Percentiles rank a stretch among this genome's conserved stretches.
Evolutionary conservation across 2,113 vertebrate genomes (phyloP).

Genomic region (Boleophthalmus pectinirostris): DNA sequence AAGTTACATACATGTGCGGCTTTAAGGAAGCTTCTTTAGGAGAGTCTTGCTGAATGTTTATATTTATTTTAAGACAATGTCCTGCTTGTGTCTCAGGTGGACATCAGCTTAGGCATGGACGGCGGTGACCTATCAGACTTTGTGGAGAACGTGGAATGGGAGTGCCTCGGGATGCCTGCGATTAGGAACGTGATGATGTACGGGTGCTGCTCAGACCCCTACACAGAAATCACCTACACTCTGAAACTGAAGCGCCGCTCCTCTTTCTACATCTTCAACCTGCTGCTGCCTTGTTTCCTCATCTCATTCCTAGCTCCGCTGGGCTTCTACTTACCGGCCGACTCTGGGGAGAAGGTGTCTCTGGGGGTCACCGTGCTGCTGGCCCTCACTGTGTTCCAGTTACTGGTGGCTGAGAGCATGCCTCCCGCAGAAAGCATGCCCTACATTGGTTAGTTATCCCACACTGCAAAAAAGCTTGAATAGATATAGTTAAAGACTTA

Average conservation of each 20-base stretch:
- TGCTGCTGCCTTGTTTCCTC: constrained; percentile 93
- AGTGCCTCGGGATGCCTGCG: constrained; percentile 95
- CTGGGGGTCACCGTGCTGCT: constrained; percentile 94
- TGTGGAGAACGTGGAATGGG: constrained; percentile 97
- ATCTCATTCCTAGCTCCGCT: constrained; percentile 96
- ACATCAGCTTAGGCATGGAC: constrained; percentile 86
- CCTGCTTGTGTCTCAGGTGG: constrained; percentile 61
- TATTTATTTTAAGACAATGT: background rate
- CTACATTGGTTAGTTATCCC: constrained; percentile 84
- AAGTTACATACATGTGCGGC: no score
- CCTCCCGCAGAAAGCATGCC: constrained; percentile 96
- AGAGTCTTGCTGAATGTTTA: background rate
- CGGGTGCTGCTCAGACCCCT: constrained; percentile 96
- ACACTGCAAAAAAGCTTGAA: no score
- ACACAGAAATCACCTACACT: constrained; percentile 95
- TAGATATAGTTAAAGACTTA: no score
- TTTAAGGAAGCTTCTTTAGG: background rate
- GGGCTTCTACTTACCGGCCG: constrained; percentile 95
- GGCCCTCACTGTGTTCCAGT: constrained; percentile 95
- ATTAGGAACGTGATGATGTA: constrained; percentile 92
- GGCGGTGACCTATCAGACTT: constrained; percentile 94
- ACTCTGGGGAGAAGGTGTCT: constrained; percentile 97
- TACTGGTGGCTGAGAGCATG: constrained; percentile 99
- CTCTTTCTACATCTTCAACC: constrained; percentile 96
- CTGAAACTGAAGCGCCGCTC: constrained; percentile 93